Conservation (phyloP, 2,113 vertebrate species). For the Natator depressus region DNA sequence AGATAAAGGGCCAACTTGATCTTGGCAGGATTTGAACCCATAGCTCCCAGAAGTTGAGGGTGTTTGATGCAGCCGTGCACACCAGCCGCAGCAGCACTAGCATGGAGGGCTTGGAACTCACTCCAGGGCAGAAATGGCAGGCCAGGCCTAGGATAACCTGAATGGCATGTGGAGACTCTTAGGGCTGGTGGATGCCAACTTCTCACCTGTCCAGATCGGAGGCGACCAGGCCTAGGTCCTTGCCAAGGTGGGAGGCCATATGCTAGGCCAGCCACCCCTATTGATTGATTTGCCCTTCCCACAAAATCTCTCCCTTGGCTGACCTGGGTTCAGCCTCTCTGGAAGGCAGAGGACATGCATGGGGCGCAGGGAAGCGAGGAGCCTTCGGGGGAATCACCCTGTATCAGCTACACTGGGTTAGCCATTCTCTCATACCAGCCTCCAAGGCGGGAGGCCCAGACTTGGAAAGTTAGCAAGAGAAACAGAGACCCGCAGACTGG, state of each 20-base stretch:
- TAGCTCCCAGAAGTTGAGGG: neutral
- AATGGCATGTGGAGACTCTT: neutral
- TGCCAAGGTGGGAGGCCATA: neutral
- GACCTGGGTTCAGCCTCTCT: conserved; percentile 12
- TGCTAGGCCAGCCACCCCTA: neutral
- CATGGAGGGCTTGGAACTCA: accelerated
- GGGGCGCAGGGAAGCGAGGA: accelerated
- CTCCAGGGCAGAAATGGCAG: neutral
- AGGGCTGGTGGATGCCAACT: neutral
- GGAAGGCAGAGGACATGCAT: neutral
- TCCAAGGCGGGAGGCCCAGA: neutral
- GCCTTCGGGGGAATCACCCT: accelerated
- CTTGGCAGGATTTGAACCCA: neutral
- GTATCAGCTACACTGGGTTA: neutral
- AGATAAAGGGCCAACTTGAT: neutral
- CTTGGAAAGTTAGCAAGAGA: neutral
- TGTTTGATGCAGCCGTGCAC: neutral
- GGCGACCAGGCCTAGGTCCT: neutral
- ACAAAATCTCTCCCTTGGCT: neutral
- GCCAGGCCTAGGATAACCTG: neutral
- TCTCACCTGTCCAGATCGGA: neutral
- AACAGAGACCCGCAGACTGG: neutral
- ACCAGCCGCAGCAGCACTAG: accelerated
- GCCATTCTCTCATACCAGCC: neutral
- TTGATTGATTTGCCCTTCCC: neutral